phyloP scores from a whole-genome alignment of 2,888 invertebrate genomes.

The Endomychus coccineus region DNA sequence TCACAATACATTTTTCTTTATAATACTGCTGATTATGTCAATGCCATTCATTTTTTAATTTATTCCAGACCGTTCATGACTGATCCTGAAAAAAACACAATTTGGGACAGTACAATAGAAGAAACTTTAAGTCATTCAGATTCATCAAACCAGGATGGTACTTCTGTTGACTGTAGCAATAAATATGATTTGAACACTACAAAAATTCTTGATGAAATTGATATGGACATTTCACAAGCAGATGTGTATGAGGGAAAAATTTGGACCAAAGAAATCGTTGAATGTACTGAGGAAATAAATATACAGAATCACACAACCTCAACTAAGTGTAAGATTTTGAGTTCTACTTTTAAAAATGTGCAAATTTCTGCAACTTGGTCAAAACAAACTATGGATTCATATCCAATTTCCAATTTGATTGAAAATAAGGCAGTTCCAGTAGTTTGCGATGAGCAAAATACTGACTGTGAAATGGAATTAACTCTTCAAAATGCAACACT shows the following conservation, averaged over 20 bases:
- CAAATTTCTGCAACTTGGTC: background rate
- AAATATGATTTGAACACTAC: constrained; percentile 1
- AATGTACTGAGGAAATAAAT: no score
- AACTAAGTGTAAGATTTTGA: no score
- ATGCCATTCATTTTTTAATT: no score
- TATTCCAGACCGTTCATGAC: constrained; percentile 10
- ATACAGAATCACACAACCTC: no score
- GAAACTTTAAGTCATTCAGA: constrained; percentile 9
- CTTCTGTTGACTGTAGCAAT: background rate
- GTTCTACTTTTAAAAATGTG: background rate
- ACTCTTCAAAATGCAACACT: no score
- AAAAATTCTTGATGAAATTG: background rate
- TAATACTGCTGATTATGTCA: no score
- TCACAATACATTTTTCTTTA: no score
- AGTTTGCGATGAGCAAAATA: background rate
- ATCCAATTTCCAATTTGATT: background rate
- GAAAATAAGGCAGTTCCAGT: background rate
- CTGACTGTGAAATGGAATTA: background rate
- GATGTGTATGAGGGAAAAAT: background rate
- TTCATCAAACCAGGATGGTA: constrained; percentile 2
- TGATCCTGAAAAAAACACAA: constrained; percentile 15
- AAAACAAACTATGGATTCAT: no score
- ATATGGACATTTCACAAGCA: background rate
- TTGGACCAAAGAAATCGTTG: no score
- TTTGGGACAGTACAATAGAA: constrained; percentile 17